phyloP scores from a whole-genome alignment of 2,797 vertebrate species.

The Nannoperca obscura region DNA sequence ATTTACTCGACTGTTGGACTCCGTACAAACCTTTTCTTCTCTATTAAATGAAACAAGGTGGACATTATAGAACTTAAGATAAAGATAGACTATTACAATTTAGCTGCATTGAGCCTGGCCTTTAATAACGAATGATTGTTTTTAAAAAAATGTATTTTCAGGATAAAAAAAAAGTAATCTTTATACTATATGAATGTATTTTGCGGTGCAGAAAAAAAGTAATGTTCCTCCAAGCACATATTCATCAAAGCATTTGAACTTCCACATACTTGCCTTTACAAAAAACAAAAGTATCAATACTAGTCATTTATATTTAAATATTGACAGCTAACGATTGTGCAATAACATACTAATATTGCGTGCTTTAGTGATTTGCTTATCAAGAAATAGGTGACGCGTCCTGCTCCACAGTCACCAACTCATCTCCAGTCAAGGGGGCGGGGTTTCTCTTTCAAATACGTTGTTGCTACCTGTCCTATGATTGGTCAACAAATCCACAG shows the following conservation, averaged over 20 bases:
- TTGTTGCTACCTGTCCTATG: conserved; percentile 16
- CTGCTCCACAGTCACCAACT: conserved; percentile 69
- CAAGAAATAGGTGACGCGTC: conserved; percentile 76
- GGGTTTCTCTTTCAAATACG: neutral
- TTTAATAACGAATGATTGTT: neutral
- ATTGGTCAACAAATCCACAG: conserved; percentile 52
- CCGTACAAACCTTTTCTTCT: no score
- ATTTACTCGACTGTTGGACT: neutral
- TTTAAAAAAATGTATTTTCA: neutral
- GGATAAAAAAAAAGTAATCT: neutral
- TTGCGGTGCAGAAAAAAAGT: conserved; percentile 34
- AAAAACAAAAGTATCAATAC: fast-evolving
- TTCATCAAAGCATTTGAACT: neutral
- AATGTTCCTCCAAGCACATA: conserved; percentile 16
- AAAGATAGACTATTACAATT: neutral
- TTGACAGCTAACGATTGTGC: conserved; percentile 16
- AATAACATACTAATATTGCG: conserved; percentile 24
- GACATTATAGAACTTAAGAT: neutral
- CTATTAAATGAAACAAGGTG: neutral
- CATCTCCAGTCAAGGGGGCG: conserved; percentile 62
- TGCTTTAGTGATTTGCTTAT: conserved; percentile 51
- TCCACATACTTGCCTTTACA: neutral
- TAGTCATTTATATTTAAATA: neutral
- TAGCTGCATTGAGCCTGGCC: neutral
- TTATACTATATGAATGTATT: neutral